A percentile compares a stretch with the other conserved stretches of the same genome.
These are phyloP conservation scores for Lagopus leucura DNA, from an alignment of 2,113 vertebrate genomes.

Conservation along the genomic window DNA sequence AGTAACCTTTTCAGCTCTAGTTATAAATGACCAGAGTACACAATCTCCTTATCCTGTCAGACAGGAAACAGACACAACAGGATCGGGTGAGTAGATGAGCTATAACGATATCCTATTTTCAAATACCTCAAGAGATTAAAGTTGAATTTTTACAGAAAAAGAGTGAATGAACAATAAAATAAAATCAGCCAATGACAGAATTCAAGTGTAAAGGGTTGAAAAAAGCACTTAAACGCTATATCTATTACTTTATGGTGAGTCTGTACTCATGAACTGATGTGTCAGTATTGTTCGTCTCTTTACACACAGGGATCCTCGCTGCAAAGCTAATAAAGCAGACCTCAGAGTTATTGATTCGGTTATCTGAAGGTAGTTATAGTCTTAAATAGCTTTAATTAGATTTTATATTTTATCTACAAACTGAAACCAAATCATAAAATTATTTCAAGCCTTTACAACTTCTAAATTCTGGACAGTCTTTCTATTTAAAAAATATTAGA, in stretches of 20 bases:
- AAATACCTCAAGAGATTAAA: background rate
- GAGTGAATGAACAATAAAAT: background rate
- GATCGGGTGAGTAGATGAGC: background rate
- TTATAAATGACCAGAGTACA: background rate
- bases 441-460: slow-evolving; percentile 33
- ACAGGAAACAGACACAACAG: background rate
- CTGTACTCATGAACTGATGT: background rate
- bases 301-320: background rate
- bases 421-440: slow-evolving; percentile 39
- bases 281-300: background rate
- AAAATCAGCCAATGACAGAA: background rate
- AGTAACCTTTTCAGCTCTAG: background rate
- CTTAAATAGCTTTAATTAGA: slow-evolving; percentile 55
- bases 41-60: background rate
- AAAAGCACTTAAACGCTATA: background rate
- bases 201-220: background rate
- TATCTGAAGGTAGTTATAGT: slow-evolving; percentile 9
- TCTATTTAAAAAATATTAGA: slow-evolving; percentile 54
- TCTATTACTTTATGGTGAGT: background rate
- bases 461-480: slow-evolving; percentile 9
- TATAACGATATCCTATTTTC: background rate
- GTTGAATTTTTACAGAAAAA: background rate
- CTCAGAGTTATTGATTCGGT: background rate
- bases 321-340: background rate
- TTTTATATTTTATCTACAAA: slow-evolving; percentile 19